Evolutionary conservation across 64 coral and sea anemone genomes (phyloP).

Genomic region (Stichodactyla helianthus): DNA sequence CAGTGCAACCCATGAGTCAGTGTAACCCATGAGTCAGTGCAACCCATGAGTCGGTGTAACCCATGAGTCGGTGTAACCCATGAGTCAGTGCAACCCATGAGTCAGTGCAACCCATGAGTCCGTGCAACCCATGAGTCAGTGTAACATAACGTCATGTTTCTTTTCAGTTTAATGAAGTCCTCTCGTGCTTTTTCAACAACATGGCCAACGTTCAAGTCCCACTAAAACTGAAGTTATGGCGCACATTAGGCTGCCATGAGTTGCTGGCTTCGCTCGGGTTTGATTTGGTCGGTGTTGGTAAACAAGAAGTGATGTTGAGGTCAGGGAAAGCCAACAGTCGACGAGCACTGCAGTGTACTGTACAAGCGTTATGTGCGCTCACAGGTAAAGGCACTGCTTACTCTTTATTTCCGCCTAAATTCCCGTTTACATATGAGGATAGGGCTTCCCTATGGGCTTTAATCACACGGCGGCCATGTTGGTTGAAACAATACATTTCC

Average conservation of each 20-base stretch:
- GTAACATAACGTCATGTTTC: not conserved
- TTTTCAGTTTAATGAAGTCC: slow-evolving; percentile 80
- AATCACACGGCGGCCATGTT: no score
- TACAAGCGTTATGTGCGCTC: slow-evolving; percentile 74
- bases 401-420: not conserved
- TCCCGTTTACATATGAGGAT: no score
- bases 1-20: no score
- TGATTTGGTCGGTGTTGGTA: slow-evolving; percentile 96
- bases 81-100: no score
- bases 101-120: no score
- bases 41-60: no score
- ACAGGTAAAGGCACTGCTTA: slow-evolving; percentile 46
- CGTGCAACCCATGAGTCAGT: no score
- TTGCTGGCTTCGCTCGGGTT: slow-evolving; percentile 92
- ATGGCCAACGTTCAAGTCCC: slow-evolving; percentile 96
- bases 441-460: no score
- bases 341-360: slow-evolving; percentile 84
- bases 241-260: slow-evolving; percentile 82
- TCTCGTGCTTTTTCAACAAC: slow-evolving; percentile 77
- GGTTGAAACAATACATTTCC: no score
- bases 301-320: slow-evolving; percentile 94
- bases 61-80: no score
- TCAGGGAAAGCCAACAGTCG: slow-evolving; percentile 92
- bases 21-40: no score
- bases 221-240: slow-evolving; percentile 85